These are phyloP conservation scores for Neocrepidodera transversa DNA, from an alignment of 2,888 invertebrate genomes.

Conservation along the genomic window DNA sequence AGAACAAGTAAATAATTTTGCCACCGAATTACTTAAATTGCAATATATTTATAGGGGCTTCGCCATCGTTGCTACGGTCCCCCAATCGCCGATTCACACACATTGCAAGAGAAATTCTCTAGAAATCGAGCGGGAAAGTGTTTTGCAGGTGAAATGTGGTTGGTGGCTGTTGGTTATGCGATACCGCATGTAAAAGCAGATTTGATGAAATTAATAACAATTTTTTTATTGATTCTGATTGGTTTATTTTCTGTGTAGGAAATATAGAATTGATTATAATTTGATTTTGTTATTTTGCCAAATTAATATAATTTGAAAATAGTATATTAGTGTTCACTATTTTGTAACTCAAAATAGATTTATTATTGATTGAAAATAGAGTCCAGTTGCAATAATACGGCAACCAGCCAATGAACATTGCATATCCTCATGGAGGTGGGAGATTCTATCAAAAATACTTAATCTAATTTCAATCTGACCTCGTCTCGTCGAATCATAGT, in stretches of 20 bases:
- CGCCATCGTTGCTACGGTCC: constrained; percentile 2
- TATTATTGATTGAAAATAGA: neutral
- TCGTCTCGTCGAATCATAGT: neutral
- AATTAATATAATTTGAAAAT: no score
- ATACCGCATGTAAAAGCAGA: constrained; percentile 48
- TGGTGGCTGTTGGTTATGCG: constrained; percentile 38
- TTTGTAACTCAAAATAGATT: neutral
- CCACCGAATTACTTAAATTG: constrained; percentile 9
- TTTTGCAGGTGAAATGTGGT: constrained; percentile 50
- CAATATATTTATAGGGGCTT: constrained; percentile 4
- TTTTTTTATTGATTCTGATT: constrained; percentile 3
- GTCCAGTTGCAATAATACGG: neutral
- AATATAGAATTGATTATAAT: no score
- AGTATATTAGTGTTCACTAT: no score
- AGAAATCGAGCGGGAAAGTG: constrained; percentile 58
- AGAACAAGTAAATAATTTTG: constrained; percentile 1
- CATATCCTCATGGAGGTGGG: constrained; percentile 3
- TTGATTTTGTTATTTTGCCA: no score
- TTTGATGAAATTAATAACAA: constrained; percentile 27
- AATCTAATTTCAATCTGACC: constrained; percentile 7
- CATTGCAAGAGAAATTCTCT: constrained; percentile 49
- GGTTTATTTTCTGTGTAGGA: no score
- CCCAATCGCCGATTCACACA: neutral
- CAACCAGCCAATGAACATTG: neutral
- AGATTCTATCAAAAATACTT: neutral